Conservation (phyloP, 2,888 invertebrate species). For the Trichogramma evanescens region DNA sequence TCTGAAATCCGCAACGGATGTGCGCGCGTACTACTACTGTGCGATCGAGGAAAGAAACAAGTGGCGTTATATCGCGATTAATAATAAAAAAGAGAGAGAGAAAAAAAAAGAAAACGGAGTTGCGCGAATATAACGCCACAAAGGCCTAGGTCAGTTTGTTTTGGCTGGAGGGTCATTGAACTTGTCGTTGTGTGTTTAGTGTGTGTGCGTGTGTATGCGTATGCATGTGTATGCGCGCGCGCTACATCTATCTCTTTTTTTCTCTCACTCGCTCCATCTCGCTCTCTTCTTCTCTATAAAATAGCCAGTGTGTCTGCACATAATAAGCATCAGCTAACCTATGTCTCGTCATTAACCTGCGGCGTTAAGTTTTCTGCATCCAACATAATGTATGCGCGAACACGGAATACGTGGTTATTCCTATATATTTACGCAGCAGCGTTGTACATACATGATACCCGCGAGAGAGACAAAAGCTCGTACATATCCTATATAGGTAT, state of each 20-base stretch:
- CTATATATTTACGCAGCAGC: background rate
- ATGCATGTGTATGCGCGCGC: too few species aligned
- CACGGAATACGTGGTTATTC: background rate
- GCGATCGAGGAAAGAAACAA: background rate
- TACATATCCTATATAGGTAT: too few species aligned
- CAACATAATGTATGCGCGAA: constrained; percentile 15
- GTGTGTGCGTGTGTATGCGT: constrained; percentile 5
- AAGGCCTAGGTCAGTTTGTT: constrained; percentile 34
- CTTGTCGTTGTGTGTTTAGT: constrained; percentile 8
- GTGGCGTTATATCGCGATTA: too few species aligned
- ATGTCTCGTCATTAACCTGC: too few species aligned
- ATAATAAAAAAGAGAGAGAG: background rate
- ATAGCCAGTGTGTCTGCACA: too few species aligned
- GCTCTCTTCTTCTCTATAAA: too few species aligned
- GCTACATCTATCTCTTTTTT: too few species aligned
- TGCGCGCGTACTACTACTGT: too few species aligned
- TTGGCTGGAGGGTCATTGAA: constrained; percentile 43
- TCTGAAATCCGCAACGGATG: too few species aligned
- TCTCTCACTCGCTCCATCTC: too few species aligned
- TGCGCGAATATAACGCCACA: background rate
- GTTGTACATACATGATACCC: background rate
- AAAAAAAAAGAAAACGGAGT: background rate
- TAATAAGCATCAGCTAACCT: too few species aligned
- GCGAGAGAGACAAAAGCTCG: background rate
- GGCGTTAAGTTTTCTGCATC: too few species aligned